Conservation (phyloP, 37 sponge, comb jelly and placozoan species). For the Spongilla lacustris region DNA sequence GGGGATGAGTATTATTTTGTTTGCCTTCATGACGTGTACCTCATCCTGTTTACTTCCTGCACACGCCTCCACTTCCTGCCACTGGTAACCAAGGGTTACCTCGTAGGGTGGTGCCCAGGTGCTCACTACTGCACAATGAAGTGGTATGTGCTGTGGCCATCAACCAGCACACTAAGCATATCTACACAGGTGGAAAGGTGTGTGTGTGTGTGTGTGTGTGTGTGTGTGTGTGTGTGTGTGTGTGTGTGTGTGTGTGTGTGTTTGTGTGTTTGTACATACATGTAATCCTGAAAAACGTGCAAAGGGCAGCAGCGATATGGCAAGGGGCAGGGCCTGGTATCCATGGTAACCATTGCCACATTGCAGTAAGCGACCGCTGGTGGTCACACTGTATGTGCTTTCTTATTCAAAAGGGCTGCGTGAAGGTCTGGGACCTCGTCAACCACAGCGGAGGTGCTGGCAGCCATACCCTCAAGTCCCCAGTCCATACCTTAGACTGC, state of each 20-base stretch:
- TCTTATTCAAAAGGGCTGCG: constrained; percentile 72
- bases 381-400: no score
- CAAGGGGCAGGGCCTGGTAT: no score
- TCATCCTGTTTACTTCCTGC: constrained; percentile 1
- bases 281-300: no score
- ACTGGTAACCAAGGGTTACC: constrained; percentile 54
- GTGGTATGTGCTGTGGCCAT: constrained; percentile 98
- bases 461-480: constrained; percentile 44
- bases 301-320: no score
- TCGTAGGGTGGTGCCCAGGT: constrained; percentile 36
- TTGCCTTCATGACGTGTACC: neutral
- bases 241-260: neutral
- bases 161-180: constrained; percentile 77
- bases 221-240: neutral
- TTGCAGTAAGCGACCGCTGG: no score
- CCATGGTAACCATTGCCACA: no score
- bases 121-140: constrained; percentile 83
- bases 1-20: neutral
- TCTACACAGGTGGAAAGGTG: constrained; percentile 95
- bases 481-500: constrained; percentile 81
- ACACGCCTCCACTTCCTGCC: neutral
- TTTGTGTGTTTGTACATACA: neutral
- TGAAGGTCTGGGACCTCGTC: constrained; percentile 92
- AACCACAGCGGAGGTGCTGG: constrained; percentile 14
- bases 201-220: neutral